Evolutionary conservation across 2,113 vertebrate species (phyloP), one percentile per base, ranked within the genome.

Genomic region (Pyxicephalus adspersus): DNA sequence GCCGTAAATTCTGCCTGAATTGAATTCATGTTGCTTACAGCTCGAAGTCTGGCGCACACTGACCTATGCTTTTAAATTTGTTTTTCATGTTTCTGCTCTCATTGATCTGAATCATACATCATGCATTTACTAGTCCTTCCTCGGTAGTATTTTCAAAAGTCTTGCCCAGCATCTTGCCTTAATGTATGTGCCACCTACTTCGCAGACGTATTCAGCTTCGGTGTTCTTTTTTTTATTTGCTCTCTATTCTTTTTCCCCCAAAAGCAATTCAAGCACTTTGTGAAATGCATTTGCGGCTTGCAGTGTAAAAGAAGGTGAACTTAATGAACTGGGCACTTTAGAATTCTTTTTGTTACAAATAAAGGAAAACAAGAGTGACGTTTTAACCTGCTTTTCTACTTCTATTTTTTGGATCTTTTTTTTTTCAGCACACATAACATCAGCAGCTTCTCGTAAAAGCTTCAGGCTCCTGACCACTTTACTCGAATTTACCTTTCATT

Each of bases 201-300:
- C 87, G 86, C 86, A 86, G 84, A 86, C 84, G 90, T 68, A 85
- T 92, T 94, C 87, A 91, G 89, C 92, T 90, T 91, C 86, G 89
- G 90, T 85, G 82, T 84, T 92, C 92, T 92, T 86, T 87, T 83
- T 77, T 66, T 38, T 45, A 13, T 45, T 45, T 45, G 9, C 38
- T 45, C 38, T 45, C 15, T 50, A 87, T 84, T 85, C 84, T 86
- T 84, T n/a, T 85, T 83, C 86, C 88, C 87, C 84, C 66, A 87
- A 80, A 58, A 78, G 20, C 31, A 79, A 76, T 22, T 55, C 1
- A 1, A 50, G n/a, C 51, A 79, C 20, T 85, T 84, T 28, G 72
- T 85, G 83, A 85, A 81, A 78, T 86, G 54, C 83, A 87, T 88
- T 90, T 92, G 83, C 84, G 88, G 87, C 84, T 77, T 83, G 85